These are phyloP conservation scores for Ptychochromis oligacanthus DNA, from an alignment of 2,113 vertebrate species.

Conservation along the genomic window DNA sequence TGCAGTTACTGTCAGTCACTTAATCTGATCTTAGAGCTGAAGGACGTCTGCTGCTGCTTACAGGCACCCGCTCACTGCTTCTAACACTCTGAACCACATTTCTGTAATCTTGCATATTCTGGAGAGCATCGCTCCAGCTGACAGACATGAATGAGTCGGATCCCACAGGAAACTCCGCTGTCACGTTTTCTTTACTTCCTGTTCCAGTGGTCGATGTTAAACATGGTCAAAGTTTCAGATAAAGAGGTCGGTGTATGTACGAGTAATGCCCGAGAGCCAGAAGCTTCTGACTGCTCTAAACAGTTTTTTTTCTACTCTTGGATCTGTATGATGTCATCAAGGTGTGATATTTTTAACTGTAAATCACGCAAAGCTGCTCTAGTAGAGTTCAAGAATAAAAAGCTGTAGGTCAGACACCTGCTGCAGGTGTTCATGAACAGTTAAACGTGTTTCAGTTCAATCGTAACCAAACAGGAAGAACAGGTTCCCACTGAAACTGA, in stretches of 20 bases:
- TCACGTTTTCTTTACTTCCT: no score
- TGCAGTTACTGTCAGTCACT: not conserved
- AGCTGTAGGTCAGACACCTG: not conserved
- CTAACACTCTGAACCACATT: not conserved
- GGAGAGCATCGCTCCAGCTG: not conserved
- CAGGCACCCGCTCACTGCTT: not conserved
- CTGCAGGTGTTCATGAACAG: not conserved
- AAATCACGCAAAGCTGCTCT: not conserved
- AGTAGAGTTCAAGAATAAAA: not conserved
- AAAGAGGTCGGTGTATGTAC: not conserved
- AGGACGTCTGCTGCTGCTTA: slow-evolving; percentile 46
- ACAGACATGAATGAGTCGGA: no score
- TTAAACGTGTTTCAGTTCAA: not conserved
- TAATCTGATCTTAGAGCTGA: slow-evolving; percentile 44
- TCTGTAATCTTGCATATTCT: not conserved
- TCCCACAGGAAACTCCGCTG: no score
- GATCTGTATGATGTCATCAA: not conserved
- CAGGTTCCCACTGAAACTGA: slow-evolving; percentile 29
- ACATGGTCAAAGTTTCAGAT: not conserved
- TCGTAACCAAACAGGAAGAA: not conserved
- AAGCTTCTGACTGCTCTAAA: not conserved
- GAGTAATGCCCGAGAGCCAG: not conserved
- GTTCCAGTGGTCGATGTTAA: not conserved
- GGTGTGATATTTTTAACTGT: not conserved
- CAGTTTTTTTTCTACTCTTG: not conserved